Evolutionary conservation across 2,113 vertebrate genomes (phyloP).

Genomic region (Brachyhypopomus gauderio): DNA sequence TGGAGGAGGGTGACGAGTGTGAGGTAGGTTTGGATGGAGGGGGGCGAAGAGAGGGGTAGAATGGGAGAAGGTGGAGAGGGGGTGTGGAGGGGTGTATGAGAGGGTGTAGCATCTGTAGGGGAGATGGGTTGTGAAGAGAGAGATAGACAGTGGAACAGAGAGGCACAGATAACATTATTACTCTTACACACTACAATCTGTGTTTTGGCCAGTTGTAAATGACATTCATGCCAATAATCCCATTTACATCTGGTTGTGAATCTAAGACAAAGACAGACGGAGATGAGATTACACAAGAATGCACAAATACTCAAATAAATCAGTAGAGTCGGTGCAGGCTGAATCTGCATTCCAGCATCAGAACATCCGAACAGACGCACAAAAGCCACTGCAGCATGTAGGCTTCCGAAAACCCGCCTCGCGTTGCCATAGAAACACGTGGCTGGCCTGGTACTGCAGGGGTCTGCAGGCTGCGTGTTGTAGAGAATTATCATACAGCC

Average conservation of each 20-base stretch:
- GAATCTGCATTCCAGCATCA: constrained; percentile 59
- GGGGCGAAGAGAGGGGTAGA: not conserved
- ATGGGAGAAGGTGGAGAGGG: not conserved
- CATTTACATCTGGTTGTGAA: too few species aligned
- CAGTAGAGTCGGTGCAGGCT: constrained; percentile 22
- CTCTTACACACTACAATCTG: too few species aligned
- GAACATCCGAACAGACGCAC: constrained; percentile 34
- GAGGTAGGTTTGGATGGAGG: not conserved
- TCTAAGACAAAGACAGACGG: not conserved
- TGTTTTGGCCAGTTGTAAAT: too few species aligned
- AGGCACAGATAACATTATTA: not conserved
- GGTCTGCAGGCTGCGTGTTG: constrained; percentile 71
- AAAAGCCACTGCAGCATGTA: constrained; percentile 52
- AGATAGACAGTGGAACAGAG: not conserved
- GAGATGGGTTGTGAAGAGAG: not conserved
- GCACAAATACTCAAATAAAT: constrained; percentile 16
- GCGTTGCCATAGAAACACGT: constrained; percentile 77
- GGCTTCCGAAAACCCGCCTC: constrained; percentile 63
- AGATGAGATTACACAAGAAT: constrained; percentile 47
- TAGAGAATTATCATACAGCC: constrained; percentile 71
- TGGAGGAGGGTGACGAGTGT: too few species aligned
- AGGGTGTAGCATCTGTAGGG: too few species aligned
- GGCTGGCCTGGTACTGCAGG: constrained; percentile 43
- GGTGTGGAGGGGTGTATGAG: not conserved
- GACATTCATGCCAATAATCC: too few species aligned